Evolutionary conservation across 2,113 vertebrate genomes (phyloP).

Genomic region (Coturnix japonica): DNA sequence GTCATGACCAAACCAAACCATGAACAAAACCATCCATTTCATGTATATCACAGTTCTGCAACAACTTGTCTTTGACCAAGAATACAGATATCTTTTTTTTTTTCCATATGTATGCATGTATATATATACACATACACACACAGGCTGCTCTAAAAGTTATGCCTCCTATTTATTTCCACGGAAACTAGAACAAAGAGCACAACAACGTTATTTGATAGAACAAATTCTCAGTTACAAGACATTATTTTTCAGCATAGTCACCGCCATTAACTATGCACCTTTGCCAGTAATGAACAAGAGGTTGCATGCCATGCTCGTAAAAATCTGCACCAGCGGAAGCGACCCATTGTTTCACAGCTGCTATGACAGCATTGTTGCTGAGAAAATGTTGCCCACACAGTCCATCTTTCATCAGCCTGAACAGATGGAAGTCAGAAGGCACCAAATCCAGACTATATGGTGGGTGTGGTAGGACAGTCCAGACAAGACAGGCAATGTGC

Average conservation of each 20-base stretch:
- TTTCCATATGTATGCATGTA: neutral
- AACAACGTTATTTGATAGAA: neutral
- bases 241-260: neutral
- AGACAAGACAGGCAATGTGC: neutral
- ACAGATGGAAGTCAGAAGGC: neutral
- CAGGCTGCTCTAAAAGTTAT: neutral
- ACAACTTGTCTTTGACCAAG: neutral
- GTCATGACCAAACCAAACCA: constrained; percentile 4
- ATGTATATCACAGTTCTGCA: neutral
- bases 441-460: neutral
- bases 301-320: neutral
- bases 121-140: neutral
- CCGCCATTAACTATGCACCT: neutral
- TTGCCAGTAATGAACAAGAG: neutral
- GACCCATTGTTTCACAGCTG: neutral
- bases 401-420: neutral
- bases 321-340: neutral
- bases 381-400: neutral
- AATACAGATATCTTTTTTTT: neutral
- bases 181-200: neutral
- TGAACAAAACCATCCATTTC: neutral
- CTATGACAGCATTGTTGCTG: neutral
- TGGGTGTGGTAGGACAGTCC: neutral
- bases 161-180: neutral
- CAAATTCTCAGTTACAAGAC: neutral